phyloP scores from a whole-genome alignment of 2,797 vertebrate genomes.

The Acanthopagrus latus region DNA sequence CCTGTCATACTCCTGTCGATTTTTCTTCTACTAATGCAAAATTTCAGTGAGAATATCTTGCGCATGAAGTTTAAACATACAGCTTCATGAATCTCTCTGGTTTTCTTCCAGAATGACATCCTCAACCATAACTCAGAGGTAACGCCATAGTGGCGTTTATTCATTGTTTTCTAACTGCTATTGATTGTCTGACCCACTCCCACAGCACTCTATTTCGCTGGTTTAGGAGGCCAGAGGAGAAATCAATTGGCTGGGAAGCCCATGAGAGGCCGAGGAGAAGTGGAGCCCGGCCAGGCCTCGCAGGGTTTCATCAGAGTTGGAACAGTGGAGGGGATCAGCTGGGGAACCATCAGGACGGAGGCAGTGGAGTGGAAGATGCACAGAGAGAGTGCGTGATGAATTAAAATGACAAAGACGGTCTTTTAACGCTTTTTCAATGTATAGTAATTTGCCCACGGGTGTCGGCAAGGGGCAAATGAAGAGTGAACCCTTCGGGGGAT shows the following conservation, averaged over 20 bases:
- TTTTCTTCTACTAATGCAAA: background rate
- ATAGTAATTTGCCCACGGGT: slow-evolving; percentile 9
- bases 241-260: slow-evolving; percentile 77
- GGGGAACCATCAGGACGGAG: slow-evolving; percentile 44
- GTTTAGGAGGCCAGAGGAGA: slow-evolving; percentile 62
- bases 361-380: slow-evolving; percentile 57
- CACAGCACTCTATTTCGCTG: slow-evolving; percentile 60
- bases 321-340: slow-evolving; percentile 61
- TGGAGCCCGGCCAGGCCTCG: slow-evolving; percentile 50
- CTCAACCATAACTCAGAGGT: background rate
- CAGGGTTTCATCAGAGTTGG: slow-evolving; percentile 50
- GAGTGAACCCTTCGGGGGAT: slow-evolving; percentile 2
- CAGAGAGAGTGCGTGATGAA: slow-evolving; percentile 42
- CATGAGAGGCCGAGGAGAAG: slow-evolving; percentile 65
- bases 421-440: slow-evolving; percentile 11
- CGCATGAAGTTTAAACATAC: background rate
- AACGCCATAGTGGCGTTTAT: slow-evolving; percentile 31
- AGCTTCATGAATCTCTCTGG: background rate
- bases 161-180: slow-evolving; percentile 69
- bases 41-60: background rate
- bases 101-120: background rate
- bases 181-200: slow-evolving; percentile 66
- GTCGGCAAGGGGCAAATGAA: slow-evolving; percentile 18
- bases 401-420: slow-evolving; percentile 44
- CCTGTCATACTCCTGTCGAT: background rate